Conservation (phyloP, 2,113 vertebrate genomes). For the Crotalus viridis region DNA sequence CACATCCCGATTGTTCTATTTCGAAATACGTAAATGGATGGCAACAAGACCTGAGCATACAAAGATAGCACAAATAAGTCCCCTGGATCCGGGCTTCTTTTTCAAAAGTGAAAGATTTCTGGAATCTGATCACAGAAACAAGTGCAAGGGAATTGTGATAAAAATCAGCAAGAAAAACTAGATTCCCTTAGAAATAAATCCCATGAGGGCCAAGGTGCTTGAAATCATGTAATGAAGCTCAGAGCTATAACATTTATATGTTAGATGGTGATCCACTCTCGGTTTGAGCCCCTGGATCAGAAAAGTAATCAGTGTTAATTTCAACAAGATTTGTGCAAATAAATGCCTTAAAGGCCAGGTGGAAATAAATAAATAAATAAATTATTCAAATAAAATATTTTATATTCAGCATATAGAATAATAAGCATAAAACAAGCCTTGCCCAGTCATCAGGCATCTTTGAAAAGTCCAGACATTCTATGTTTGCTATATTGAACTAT, state of each 20-base stretch:
- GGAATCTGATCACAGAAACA: background rate
- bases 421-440: background rate
- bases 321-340: background rate
- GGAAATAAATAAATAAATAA: background rate
- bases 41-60: background rate
- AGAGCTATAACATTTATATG: background rate
- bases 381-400: background rate
- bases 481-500: background rate
- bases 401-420: background rate
- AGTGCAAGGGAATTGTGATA: background rate
- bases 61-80: background rate
- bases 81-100: background rate
- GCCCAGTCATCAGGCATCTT: background rate
- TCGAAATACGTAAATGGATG: background rate
- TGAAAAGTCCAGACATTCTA: background rate
- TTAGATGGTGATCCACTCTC: background rate
- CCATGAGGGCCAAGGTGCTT: background rate
- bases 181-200: background rate
- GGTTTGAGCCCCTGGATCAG: background rate
- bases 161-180: background rate
- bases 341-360: background rate
- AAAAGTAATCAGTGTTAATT: background rate
- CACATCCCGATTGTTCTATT: background rate
- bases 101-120: background rate
- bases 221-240: background rate